Evolutionary conservation across 2,113 vertebrate genomes (phyloP).

Genomic region (Cyphomyrus plagiostoma): DNA sequence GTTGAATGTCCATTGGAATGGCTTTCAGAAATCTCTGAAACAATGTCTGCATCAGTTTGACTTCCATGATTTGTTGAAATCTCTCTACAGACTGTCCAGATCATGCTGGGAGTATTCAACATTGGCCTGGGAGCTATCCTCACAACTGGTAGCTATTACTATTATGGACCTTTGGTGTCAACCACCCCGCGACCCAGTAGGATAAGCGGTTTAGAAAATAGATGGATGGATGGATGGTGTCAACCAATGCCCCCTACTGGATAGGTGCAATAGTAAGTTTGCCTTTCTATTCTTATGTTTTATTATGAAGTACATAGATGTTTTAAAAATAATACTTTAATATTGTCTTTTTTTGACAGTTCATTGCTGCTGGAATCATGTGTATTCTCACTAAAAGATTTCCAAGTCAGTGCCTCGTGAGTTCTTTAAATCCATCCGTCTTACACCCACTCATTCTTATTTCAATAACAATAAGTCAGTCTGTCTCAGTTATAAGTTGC

Average conservation of each 20-base stretch:
- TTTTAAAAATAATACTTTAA: not conserved
- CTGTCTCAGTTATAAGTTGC: no score
- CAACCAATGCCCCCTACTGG: not conserved
- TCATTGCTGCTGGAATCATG: no score
- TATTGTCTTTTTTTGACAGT: no score
- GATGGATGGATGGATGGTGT: no score
- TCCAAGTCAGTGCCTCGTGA: no score
- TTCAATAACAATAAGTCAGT: no score
- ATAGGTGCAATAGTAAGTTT: constrained; percentile 46
- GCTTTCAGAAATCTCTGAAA: not conserved
- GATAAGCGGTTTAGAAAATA: no score
- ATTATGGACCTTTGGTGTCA: rapidly evolving
- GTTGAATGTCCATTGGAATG: not conserved
- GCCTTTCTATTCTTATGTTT: not conserved
- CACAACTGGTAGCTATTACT: rapidly evolving
- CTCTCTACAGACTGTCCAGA: constrained; percentile 45
- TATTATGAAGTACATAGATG: not conserved
- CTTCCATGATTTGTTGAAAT: constrained; percentile 4
- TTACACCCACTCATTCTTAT: no score
- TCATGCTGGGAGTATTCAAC: constrained; percentile 48
- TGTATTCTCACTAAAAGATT: no score
- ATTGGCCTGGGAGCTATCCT: constrained; percentile 35
- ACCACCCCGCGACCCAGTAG: no score
- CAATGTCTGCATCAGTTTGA: not conserved
- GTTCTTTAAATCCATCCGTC: no score